Base-by-base conservation (phyloP, 2,888 invertebrate species). In the Biston stratarius region DNA sequence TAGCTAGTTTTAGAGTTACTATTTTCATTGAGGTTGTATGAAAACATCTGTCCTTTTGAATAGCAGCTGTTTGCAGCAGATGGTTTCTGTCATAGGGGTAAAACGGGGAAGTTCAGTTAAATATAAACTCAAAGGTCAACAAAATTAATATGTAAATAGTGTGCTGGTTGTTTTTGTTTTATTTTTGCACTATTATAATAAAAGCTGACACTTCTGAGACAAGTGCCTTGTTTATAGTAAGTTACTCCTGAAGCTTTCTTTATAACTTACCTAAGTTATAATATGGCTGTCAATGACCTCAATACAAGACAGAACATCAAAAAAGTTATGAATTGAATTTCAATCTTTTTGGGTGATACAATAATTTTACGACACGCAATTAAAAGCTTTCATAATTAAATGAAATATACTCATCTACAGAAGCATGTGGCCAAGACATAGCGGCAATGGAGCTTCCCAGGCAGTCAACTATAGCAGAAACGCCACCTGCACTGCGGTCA, bases 401-500 rank as follows among this genome's bases (percentile, higher is more conserved):
- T n/a, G n/a, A n/a, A n/a, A n/a, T n/a, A n/a, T n/a, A n/a, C n/a
- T n/a, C n/a, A n/a, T n/a, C n/a, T 24, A 14, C 76, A 93, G 93
- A 93, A 57, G 88, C 93, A 33, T 94, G 92, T 71, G 86, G 87
- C 9, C 80, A 80, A 74, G 88, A 87, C 0, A 70, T 78, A 67
- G 82, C 83, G 10, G 71, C 76, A 0, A 70, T 74, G 44, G 80
- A 72, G 24, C 33, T 49, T 5, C 53, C 69, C 10, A 49, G 33
- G 9, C 49, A 48, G 56, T 7, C 56, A 6, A 33, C 48, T 0
- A 88, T 90, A 12, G 79, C 87, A 0, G 90, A 90, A 83, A 86
- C 94, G n/a, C 87, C 94, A 57, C 86, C 94, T 5, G 89, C 86
- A 1, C 73, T 94, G 0, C 83, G 93, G 9, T 91, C 92, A 0